Evolutionary conservation across 2,113 vertebrate species (phyloP), one percentile per base, ranked within the genome.

Genomic region (Tretioscincus oriximinensis): DNA sequence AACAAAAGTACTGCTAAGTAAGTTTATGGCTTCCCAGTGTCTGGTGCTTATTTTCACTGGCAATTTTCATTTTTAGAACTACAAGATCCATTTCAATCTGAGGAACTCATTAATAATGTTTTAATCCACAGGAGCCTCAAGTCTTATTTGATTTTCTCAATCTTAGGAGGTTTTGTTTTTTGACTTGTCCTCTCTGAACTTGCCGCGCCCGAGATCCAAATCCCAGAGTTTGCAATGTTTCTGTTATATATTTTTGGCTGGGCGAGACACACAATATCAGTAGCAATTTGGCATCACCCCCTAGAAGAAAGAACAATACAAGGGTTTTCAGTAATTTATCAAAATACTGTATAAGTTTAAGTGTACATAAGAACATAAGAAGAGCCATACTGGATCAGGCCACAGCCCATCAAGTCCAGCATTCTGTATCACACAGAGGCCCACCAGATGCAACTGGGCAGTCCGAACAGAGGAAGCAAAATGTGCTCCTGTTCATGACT

Each of bases 241-340:
- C 96, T 0, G 95, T 92, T 85, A 96, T 51, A 77, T 95, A 96
- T 80, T 87, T 95, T 78, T 89, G 95, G 9, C 91, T 91, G 1
- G 96, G 97, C 70, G 96, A 96, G 54, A 97, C 94, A 24, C 97
- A 97, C 49, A 97, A 84, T 84, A 97, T 93, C 91, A 97, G 85
- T 93, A 97, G 88, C 82, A 97, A 88, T 90, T 97, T 97, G 3
- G 95, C 94, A 51, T 98, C 96, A 1, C 96, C 97, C 28, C 97
- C 97, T 99, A 87, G 90, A 76, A 68, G 76, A 22, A 76, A 11
- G 31, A 74, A 74, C 2, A 28, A 82, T 11, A 63, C 21, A 78
- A 60, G 21, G 12, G 80, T 84, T 76, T 2, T 7, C 24, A 24
- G 5, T 72, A 60, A 81, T 60, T 81, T 78, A 72, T 82, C 61